Base-by-base conservation (phyloP, 2,113 vertebrate species). In the Corapipo altera region DNA sequence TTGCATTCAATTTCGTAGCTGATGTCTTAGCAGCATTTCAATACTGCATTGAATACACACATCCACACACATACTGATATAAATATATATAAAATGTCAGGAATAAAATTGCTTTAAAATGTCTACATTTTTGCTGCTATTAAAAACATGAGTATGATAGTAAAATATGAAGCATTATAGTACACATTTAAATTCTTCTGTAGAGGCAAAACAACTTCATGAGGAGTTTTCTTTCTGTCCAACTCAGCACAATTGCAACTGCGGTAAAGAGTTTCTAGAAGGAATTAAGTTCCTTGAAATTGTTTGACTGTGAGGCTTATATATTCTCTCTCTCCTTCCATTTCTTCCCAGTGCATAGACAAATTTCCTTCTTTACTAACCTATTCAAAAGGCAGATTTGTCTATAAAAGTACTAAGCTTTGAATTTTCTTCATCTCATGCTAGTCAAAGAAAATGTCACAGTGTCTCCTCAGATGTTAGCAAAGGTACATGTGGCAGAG, bases 51-150 rank as follows among this genome's bases (percentile, higher is more conserved):
- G n/a, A 76, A 88, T n/a, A 24, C 32, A 37, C 16, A 58, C 24
- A 37, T 58, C 18, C 58, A 65, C 39, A 33, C 3, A 37, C 10
- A 48, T 54, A 17, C 16, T 48, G 35, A 76, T 59, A 81, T 6
- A 83, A 92, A 70, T 78, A 61, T 37, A 74, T 76, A 72, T 41
- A 79, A 87, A 95, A 73, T 28, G 5, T 79, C 2, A 15, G 32
- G 43, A 91, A 72, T 35, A 48, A 74, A 85, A 83, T 66, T 83
- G n/a, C 71, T 88, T 89, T 95, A 46, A 95, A 91, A 93, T 46
- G 4, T 58, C 70, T 73, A 39, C 28, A 86, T 44, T 94, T 91
- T 67, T 95, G 33, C 51, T 93, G 46, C 18, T 83, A 12, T 62
- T 76, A 57, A 23, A 93, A 91, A 81, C 88, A 76, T 52, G 2